phyloP scores from a whole-genome alignment of 1,140 invertebrate genomes.

The honey bee (Apis mellifera) region DNA sequence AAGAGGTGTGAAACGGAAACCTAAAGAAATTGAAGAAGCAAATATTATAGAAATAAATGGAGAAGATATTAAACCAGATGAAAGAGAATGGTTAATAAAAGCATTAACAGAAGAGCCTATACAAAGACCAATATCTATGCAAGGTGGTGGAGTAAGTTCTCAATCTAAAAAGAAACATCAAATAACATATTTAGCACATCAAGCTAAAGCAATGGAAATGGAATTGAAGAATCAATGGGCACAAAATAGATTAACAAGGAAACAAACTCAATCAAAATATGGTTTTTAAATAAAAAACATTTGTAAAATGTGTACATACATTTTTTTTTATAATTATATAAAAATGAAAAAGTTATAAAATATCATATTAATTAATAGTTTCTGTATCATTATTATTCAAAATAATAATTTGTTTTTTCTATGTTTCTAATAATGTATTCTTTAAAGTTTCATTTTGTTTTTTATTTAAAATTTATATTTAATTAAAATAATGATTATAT shows the following conservation, averaged over 20 bases:
- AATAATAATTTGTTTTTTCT: too few species aligned
- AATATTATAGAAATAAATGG: conserved; percentile 92
- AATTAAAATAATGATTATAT: too few species aligned
- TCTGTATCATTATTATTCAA: too few species aligned
- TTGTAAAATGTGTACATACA: too few species aligned
- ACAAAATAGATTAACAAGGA: conserved; percentile 89
- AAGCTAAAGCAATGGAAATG: conserved; percentile 96
- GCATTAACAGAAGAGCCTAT: conserved; percentile 89
- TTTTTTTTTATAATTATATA: too few species aligned
- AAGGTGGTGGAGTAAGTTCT: conserved; percentile 72
- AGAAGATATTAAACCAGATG: conserved; percentile 90
- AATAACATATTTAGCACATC: conserved; percentile 96
- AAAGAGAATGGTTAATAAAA: conserved; percentile 91
- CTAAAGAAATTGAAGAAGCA: conserved; percentile 81
- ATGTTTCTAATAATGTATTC: too few species aligned
- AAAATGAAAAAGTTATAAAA: too few species aligned
- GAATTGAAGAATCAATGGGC: conserved; percentile 97
- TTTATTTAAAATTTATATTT: too few species aligned
- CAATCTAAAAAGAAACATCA: conserved; percentile 90
- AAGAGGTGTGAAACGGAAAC: conserved; percentile 80
- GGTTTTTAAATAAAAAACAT: conserved; percentile 75
- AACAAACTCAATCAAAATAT: conserved; percentile 94
- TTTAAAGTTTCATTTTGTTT: too few species aligned
- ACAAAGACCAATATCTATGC: conserved; percentile 78
- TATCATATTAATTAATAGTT: too few species aligned